These are phyloP conservation scores for Porphyrio hochstetteri DNA, from an alignment of 2,113 vertebrate genomes.

Conservation along the genomic window DNA sequence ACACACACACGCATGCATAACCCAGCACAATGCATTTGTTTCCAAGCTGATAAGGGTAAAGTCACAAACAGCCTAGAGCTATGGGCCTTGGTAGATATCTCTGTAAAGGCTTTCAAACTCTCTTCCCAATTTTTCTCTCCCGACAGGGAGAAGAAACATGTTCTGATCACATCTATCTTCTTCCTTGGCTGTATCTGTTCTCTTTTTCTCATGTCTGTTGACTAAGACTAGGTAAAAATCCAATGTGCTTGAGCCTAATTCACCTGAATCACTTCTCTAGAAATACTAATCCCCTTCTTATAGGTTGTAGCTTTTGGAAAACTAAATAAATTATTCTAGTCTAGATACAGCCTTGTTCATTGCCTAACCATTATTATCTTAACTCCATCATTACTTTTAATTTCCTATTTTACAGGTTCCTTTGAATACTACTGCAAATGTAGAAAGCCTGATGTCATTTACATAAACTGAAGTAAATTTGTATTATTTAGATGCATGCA, in stretches of 20 bases:
- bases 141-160: background rate
- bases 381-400: background rate
- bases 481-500: background rate
- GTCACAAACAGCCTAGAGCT: background rate
- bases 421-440: background rate
- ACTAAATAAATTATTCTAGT: background rate
- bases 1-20: background rate
- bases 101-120: background rate
- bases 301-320: background rate
- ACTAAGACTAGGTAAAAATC: background rate
- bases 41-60: background rate
- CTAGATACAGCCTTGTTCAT: background rate
- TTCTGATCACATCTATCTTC: background rate
- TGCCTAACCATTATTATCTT: background rate
- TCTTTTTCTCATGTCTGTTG: background rate
- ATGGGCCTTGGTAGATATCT: background rate
- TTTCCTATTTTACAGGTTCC: background rate
- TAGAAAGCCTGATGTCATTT: background rate
- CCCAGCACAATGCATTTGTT: background rate
- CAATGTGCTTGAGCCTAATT: background rate
- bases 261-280: background rate
- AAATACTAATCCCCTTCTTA: background rate
- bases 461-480: background rate
- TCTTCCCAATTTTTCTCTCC: background rate
- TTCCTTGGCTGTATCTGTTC: background rate